These are phyloP conservation scores for Oreohelix idahoensis DNA, from an alignment of 1,140 invertebrate species.

Conservation along the genomic window DNA sequence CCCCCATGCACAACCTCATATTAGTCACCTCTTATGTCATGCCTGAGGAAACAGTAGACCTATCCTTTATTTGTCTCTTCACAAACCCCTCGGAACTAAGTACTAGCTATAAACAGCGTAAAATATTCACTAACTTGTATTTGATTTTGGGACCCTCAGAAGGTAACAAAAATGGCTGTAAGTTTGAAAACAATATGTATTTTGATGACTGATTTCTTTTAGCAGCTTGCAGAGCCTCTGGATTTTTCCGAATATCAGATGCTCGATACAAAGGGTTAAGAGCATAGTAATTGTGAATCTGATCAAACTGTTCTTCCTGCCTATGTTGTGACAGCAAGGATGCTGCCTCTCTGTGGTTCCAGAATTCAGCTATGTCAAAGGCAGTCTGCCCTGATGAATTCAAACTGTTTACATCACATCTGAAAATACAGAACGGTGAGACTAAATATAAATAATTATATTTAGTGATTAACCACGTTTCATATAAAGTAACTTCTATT, in stretches of 20 bases:
- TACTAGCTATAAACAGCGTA: no score
- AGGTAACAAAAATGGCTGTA: conserved; percentile 51
- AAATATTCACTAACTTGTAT: conserved; percentile 16
- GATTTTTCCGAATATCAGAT: conserved; percentile 65
- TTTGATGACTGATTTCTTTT: conserved; percentile 54
- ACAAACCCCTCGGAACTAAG: no score
- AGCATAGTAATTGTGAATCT: conserved; percentile 64
- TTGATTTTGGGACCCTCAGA: conserved; percentile 19
- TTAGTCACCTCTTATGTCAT: no score
- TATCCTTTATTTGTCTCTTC: no score
- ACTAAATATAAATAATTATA: not conserved
- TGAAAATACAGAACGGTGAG: conserved; percentile 39
- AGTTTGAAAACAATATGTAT: conserved; percentile 64
- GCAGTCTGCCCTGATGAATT: conserved; percentile 70
- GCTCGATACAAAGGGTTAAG: conserved; percentile 60
- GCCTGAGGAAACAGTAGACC: no score
- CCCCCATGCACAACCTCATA: no score
- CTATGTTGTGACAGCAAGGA: conserved; percentile 48
- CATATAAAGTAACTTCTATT: not conserved
- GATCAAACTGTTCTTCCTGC: conserved; percentile 51
- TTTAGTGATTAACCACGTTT: not conserved
- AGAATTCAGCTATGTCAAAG: conserved; percentile 68
- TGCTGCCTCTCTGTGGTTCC: conserved; percentile 61
- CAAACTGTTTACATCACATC: conserved; percentile 59
- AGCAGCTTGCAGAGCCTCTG: conserved; percentile 55